A percentile compares a stretch with the other conserved stretches of the same genome.
Evolutionary conservation across 2,888 invertebrate species (phyloP).

Genomic region (Pantelozetes paolii): DNA sequence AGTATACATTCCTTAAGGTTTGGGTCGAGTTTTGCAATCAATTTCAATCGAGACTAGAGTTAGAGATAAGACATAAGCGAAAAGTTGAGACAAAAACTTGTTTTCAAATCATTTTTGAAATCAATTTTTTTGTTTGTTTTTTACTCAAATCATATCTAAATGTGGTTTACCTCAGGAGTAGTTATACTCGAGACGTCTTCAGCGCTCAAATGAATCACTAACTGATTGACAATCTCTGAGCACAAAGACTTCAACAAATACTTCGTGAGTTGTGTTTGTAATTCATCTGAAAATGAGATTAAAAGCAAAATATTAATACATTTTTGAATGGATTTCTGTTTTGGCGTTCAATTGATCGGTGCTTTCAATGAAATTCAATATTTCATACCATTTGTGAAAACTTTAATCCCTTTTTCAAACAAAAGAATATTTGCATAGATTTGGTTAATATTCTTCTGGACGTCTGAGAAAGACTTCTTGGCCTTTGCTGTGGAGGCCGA

Average conservation of each 20-base stretch:
- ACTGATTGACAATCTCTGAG: slow-evolving; percentile 71
- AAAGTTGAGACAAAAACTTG: neutral
- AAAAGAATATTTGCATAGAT: slow-evolving; percentile 56
- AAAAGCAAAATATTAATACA: slow-evolving; percentile 22
- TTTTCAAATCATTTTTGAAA: neutral
- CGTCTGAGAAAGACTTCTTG: slow-evolving; percentile 71
- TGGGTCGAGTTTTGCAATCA: slow-evolving; percentile 45
- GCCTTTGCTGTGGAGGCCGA: slow-evolving; percentile 63
- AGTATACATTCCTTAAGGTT: slow-evolving; percentile 65
- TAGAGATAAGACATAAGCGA: neutral
- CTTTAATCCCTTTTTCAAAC: slow-evolving; percentile 54
- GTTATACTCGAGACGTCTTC: slow-evolving; percentile 48
- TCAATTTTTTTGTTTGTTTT: neutral
- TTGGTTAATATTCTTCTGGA: slow-evolving; percentile 76
- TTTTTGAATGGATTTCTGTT: slow-evolving; percentile 25
- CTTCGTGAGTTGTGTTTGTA: slow-evolving; percentile 68
- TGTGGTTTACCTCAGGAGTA: slow-evolving; percentile 22
- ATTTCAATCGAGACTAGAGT: slow-evolving; percentile 44
- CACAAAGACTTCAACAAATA: slow-evolving; percentile 79
- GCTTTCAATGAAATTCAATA: neutral
- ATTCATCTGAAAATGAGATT: slow-evolving; percentile 52
- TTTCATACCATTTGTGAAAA: slow-evolving; percentile 50
- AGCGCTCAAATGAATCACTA: slow-evolving; percentile 68
- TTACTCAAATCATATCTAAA: neutral
- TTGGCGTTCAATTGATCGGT: neutral